Evolutionary conservation across 92 coral and sea anemone genomes (phyloP).

Genomic region (Siderastrea siderea): DNA sequence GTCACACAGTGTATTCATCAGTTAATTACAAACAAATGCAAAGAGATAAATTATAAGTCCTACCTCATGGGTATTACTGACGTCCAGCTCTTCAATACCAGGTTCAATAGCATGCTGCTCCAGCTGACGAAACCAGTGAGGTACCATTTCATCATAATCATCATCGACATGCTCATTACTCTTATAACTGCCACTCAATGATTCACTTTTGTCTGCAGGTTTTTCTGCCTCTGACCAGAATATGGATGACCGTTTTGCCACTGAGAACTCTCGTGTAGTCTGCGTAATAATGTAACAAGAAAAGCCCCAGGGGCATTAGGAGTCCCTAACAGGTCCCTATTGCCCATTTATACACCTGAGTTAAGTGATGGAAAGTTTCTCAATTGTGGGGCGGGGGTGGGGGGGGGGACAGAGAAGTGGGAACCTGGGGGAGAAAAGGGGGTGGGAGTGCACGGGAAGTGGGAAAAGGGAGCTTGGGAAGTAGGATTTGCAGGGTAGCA

Average conservation of each 20-base stretch:
- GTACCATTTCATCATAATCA: slow-evolving; percentile 84
- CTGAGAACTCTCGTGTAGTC: slow-evolving; percentile 21
- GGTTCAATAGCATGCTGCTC: slow-evolving; percentile 27
- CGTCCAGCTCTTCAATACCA: background rate
- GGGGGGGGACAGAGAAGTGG: too few relatives aligned
- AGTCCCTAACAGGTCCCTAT: too few relatives aligned
- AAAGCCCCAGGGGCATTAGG: too few relatives aligned
- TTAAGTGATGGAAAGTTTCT: too few relatives aligned
- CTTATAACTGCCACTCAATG: slow-evolving; percentile 25
- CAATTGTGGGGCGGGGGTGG: too few relatives aligned
- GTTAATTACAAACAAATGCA: too few relatives aligned
- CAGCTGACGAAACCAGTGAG: slow-evolving; percentile 91
- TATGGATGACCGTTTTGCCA: background rate
- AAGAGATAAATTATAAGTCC: background rate
- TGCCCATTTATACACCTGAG: too few relatives aligned
- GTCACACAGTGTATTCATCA: too few relatives aligned
- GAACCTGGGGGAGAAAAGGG: too few relatives aligned
- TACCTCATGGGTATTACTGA: slow-evolving; percentile 22
- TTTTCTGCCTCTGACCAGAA: slow-evolving; percentile 36
- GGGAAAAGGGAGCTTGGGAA: too few relatives aligned
- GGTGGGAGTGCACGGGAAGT: too few relatives aligned
- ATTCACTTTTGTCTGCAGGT: slow-evolving; percentile 19
- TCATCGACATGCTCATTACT: slow-evolving; percentile 55
- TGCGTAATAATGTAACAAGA: background rate
- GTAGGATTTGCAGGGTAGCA: too few relatives aligned